Base-by-base conservation (phyloP, 2,888 invertebrate species). In the Nyleta sp. region DNA sequence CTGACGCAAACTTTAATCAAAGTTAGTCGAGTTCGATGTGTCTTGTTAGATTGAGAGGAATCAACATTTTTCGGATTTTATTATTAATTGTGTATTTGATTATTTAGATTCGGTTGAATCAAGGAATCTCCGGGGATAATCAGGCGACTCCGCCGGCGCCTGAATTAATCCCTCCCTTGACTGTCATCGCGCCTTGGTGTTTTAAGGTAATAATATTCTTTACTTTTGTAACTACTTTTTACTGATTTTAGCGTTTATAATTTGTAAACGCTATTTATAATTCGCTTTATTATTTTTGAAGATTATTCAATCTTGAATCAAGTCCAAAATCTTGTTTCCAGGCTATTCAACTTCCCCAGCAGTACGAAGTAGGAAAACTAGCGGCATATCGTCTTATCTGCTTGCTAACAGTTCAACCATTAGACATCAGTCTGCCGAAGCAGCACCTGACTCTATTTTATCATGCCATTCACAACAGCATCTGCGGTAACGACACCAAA, bases 181-280 rank as follows among this genome's bases (percentile, higher is more conserved):
- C 96, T 78, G 93, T 98, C 79, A 95, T 98, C 85, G 94, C 97
- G 46, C 97, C 98, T 15, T 99, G 98, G 98, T 97, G 98, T 89
- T 97, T 98, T 91, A 96, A 97, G 89, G 97, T 97, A 86, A 74
- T 82, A 7, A 28, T n/a, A n/a, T n/a, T n/a, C n/a, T n/a, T n/a
- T n/a, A n/a, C n/a, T n/a, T n/a, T n/a, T n/a, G n/a, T n/a, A n/a
- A n/a, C n/a, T n/a, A n/a, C n/a, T n/a, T n/a, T n/a, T n/a, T n/a
- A n/a, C n/a, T 24, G 24, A 24, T 24, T 24, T 3, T 7, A 24
- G 7, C 24, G 24, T 24, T 24, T 24, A 24, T 24, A n/a, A n/a
- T n/a, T 24, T 24, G 24, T 7, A 24, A 24, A 24, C 7, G 3
- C 24, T 7, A 24, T 7, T 24, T 3, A 24, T 24, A 24, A 24